Conservation (phyloP, 2,113 vertebrate species). For the Megaceryle maxima region DNA sequence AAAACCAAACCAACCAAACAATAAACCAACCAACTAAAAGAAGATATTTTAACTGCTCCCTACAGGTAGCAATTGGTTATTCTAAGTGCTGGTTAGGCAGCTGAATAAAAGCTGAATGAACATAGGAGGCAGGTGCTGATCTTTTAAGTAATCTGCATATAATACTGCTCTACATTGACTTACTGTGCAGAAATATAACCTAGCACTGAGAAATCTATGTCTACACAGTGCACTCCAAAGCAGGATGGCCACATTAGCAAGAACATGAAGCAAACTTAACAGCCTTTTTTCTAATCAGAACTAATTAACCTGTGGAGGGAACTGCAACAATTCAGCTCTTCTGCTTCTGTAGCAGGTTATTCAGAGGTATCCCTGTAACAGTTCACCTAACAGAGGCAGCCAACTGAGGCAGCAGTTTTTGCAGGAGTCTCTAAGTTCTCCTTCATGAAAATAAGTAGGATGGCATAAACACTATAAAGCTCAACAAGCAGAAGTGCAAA, state of each 20-base stretch:
- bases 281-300: background rate
- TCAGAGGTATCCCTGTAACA: background rate
- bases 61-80: background rate
- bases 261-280: background rate
- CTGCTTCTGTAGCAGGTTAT: background rate
- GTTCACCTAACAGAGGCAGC: background rate
- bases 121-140: background rate
- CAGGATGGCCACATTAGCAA: background rate
- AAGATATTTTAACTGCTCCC: fast-evolving
- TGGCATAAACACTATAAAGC: background rate
- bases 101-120: background rate
- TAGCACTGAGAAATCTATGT: background rate
- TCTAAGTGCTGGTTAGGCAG: background rate
- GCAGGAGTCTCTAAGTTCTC: background rate
- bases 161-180: background rate
- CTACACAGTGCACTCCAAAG: background rate
- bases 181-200: background rate
- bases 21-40: background rate
- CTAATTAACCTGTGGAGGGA: background rate
- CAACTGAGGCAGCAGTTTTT: background rate
- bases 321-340: background rate
- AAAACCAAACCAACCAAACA: no score
- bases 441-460: background rate
- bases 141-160: background rate
- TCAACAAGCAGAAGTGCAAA: background rate